Conservation (phyloP, 1,140 invertebrate species). For the Bombus sylvicola region DNA sequence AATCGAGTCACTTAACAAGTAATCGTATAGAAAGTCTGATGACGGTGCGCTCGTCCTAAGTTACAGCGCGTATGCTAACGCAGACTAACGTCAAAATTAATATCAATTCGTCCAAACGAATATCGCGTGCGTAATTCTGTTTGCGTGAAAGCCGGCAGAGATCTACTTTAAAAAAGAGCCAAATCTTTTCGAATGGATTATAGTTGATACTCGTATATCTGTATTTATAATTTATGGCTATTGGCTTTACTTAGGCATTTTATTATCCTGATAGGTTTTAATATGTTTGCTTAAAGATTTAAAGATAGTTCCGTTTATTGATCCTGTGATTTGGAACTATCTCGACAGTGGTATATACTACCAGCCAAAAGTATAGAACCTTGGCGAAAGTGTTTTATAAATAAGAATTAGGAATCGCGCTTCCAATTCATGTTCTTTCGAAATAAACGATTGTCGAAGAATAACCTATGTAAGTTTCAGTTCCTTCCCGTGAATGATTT, state of each 20-base stretch:
- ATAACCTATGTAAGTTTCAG: not conserved
- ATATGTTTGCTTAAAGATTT: not conserved
- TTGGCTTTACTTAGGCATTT: not conserved
- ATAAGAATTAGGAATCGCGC: not conserved
- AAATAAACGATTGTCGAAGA: not conserved
- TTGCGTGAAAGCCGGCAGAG: not conserved
- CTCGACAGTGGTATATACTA: not conserved
- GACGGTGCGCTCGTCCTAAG: not conserved
- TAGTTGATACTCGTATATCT: too few relatives aligned
- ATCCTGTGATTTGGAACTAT: not conserved
- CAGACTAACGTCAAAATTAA: not conserved
- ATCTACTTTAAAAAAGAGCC: not conserved
- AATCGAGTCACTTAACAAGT: constrained; percentile 6
- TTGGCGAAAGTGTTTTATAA: not conserved
- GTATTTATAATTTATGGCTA: not conserved
- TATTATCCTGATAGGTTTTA: not conserved
- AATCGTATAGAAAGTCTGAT: constrained; percentile 6
- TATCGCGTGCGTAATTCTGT: not conserved
- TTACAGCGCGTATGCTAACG: not conserved
- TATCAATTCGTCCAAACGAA: too few relatives aligned
- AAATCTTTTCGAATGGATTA: not conserved
- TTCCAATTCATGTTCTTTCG: not conserved
- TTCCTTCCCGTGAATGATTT: not conserved
- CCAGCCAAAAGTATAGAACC: constrained; percentile 7
- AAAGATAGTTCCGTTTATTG: not conserved